These are phyloP conservation scores for Tenthredo mesomela DNA, from an alignment of 2,888 invertebrate species.

Conservation along the genomic window DNA sequence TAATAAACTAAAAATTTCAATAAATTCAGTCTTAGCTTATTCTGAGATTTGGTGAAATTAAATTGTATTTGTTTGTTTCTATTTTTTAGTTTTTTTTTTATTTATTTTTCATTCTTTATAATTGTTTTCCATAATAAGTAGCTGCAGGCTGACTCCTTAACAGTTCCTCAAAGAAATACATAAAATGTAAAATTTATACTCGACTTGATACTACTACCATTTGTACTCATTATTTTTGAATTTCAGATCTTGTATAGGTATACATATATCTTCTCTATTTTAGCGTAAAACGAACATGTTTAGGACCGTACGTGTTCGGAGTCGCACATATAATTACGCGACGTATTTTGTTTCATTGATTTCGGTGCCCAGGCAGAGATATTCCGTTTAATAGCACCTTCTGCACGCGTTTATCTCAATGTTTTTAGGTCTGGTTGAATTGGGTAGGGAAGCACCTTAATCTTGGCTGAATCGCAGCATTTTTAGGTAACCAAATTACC, in stretches of 20 bases:
- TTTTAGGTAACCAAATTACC: too few species aligned
- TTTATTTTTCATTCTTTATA: slow-evolving; percentile 43
- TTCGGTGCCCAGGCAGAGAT: too few species aligned
- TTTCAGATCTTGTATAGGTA: neutral
- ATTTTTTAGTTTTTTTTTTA: slow-evolving; percentile 44
- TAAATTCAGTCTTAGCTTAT: slow-evolving; percentile 56
- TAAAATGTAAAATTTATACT: slow-evolving; percentile 63
- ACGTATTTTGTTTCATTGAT: too few species aligned
- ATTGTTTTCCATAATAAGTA: slow-evolving; percentile 35
- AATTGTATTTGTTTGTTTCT: slow-evolving; percentile 53
- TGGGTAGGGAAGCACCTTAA: neutral
- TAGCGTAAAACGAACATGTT: too few species aligned
- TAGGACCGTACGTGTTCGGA: too few species aligned
- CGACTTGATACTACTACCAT: slow-evolving; percentile 54
- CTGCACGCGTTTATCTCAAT: too few species aligned
- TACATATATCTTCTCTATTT: too few species aligned
- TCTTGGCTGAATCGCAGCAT: too few species aligned
- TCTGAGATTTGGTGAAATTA: slow-evolving; percentile 59
- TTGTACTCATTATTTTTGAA: neutral
- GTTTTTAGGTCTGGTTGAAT: too few species aligned
- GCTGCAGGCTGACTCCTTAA: slow-evolving; percentile 57
- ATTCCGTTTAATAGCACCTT: too few species aligned
- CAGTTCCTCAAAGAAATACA: slow-evolving; percentile 70
- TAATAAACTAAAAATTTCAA: slow-evolving; percentile 57
- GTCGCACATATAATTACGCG: too few species aligned